Conservation (phyloP, 2,888 invertebrate genomes). For the Drosophila trichaetosa region DNA sequence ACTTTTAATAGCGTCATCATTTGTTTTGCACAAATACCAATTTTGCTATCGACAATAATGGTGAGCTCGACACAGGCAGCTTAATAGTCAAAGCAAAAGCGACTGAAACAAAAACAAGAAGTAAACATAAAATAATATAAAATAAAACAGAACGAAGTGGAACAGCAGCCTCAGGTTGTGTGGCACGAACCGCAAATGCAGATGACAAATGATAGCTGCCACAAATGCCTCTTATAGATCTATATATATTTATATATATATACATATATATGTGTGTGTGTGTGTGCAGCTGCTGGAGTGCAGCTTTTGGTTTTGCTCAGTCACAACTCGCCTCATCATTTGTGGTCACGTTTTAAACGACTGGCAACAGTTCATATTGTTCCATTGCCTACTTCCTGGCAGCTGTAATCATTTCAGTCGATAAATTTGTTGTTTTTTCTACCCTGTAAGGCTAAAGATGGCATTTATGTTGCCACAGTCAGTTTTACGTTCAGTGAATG, state of each 20-base stretch:
- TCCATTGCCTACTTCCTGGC: slow-evolving; percentile 28
- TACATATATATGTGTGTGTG: not conserved
- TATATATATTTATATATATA: not conserved
- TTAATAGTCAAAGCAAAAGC: not conserved
- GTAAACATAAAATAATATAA: not conserved
- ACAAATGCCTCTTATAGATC: slow-evolving; percentile 2
- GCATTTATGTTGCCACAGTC: not conserved
- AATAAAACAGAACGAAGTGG: not conserved
- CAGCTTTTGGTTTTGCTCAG: slow-evolving; percentile 18
- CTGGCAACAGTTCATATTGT: slow-evolving; percentile 1
- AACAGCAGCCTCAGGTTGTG: not conserved
- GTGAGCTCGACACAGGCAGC: not conserved
- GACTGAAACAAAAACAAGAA: not conserved
- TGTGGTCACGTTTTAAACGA: not conserved
- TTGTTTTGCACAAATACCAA: not conserved
- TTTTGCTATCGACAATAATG: not conserved
- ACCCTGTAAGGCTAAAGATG: not conserved
- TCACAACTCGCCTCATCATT: not conserved
- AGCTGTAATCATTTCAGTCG: slow-evolving; percentile 41
- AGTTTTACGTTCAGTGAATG: not conserved
- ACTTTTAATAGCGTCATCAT: not conserved
- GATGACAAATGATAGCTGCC: slow-evolving; percentile 32
- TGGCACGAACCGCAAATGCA: slow-evolving; percentile 1
- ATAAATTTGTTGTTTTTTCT: slow-evolving; percentile 35
- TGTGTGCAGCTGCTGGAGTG: slow-evolving; percentile 37